phyloP scores from a whole-genome alignment of 92 coral and sea anemone genomes.

The Phenganax stokvisi region DNA sequence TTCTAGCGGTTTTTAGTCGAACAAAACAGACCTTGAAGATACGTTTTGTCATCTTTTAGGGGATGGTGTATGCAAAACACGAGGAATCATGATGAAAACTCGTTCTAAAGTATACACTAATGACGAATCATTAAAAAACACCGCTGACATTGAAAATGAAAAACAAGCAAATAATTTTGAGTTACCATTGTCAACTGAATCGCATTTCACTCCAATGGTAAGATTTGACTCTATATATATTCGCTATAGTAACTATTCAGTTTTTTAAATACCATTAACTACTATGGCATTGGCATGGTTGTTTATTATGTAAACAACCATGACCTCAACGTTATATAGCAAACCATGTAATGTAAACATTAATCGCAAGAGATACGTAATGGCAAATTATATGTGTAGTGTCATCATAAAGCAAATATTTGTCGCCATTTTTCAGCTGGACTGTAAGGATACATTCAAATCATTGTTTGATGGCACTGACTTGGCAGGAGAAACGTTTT shows the following conservation, averaged over 20 bases:
- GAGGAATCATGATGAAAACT: slow-evolving; percentile 1
- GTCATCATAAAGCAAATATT: background rate
- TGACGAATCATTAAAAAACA: background rate
- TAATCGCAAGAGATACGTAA: too few species aligned
- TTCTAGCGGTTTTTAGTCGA: too few species aligned
- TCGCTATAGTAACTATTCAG: background rate
- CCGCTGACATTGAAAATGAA: background rate
- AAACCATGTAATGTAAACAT: too few species aligned
- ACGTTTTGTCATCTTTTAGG: background rate
- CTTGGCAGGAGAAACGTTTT: slow-evolving; percentile 1
- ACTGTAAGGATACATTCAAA: background rate
- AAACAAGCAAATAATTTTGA: background rate
- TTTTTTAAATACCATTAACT: too few species aligned
- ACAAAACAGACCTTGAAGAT: too few species aligned
- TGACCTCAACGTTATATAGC: too few species aligned
- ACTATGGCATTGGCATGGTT: too few species aligned
- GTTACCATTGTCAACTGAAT: background rate
- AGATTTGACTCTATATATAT: background rate
- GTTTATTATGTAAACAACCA: too few species aligned
- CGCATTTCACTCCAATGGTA: background rate
- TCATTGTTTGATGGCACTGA: slow-evolving; percentile 8
- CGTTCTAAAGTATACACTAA: slow-evolving; percentile 1
- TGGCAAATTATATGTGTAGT: too few species aligned
- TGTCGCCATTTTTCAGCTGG: background rate
- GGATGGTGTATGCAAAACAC: slow-evolving; percentile 1